These are phyloP conservation scores for Scaptomyza hsui DNA, from an alignment of 1,140 invertebrate genomes.

Conservation along the genomic window DNA sequence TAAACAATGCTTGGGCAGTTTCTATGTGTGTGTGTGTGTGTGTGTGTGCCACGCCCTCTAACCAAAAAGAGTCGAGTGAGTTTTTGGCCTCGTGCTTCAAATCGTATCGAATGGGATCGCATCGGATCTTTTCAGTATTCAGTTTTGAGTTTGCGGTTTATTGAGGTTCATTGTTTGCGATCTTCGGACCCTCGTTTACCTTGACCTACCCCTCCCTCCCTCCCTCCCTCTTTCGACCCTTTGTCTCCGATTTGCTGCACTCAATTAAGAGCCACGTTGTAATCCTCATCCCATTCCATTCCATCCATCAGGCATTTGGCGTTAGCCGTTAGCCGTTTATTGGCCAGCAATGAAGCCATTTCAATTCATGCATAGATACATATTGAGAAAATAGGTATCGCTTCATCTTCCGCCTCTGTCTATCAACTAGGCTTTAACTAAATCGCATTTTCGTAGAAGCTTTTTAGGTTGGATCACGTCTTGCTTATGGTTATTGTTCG, in stretches of 20 bases:
- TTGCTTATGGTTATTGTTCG: slow-evolving; percentile 20
- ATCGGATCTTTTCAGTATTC: slow-evolving; percentile 3
- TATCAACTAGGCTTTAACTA: neutral
- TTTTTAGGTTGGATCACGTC: neutral
- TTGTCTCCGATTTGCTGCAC: neutral
- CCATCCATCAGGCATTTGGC: slow-evolving; percentile 5
- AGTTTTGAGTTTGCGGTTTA: slow-evolving; percentile 1
- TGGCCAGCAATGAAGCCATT: slow-evolving; percentile 8
- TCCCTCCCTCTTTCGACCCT: no score
- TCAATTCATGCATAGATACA: neutral
- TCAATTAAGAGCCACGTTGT: neutral
- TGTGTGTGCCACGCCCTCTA: slow-evolving; percentile 38
- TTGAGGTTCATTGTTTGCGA: slow-evolving; percentile 11
- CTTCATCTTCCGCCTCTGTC: neutral
- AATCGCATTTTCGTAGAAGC: neutral
- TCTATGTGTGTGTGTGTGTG: slow-evolving; percentile 4
- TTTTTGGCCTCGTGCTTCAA: slow-evolving; percentile 27
- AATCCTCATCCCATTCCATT: neutral
- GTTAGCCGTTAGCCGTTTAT: neutral
- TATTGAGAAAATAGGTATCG: no score
- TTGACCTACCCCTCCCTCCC: neutral
- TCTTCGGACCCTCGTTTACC: neutral
- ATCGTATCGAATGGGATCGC: slow-evolving; percentile 2
- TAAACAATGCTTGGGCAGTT: slow-evolving; percentile 48
- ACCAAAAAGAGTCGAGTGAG: slow-evolving; percentile 4